Percentiles rank a stretch among this genome's conserved stretches.
These are phyloP conservation scores for Hippopotamus amphibius DNA, from an alignment of 2,113 vertebrate species.

Conservation along the genomic window DNA sequence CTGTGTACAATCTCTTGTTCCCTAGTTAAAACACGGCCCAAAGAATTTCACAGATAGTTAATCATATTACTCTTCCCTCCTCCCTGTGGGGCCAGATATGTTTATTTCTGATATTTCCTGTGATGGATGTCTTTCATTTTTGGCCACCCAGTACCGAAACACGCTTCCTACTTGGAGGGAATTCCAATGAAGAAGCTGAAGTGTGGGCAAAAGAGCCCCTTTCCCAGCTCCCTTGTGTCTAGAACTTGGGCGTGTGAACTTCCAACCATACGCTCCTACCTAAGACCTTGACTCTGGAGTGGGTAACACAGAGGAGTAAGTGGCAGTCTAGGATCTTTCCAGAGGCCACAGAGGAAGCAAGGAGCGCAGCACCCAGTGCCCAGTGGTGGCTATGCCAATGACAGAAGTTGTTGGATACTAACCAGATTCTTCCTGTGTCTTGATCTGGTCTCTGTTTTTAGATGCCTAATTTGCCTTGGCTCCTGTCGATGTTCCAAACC, in stretches of 20 bases:
- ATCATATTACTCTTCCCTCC: background rate
- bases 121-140: background rate
- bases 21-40: background rate
- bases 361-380: background rate
- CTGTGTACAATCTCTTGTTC: background rate
- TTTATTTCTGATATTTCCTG: background rate
- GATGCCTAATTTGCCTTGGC: slow-evolving; percentile 14
- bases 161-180: background rate
- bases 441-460: slow-evolving; percentile 57
- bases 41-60: background rate
- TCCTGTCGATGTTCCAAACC: background rate
- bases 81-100: background rate
- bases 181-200: slow-evolving; percentile 11
- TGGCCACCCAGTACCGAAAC: background rate
- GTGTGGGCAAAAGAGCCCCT: background rate
- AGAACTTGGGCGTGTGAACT: background rate
- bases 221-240: background rate
- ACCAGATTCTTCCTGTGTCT: slow-evolving; percentile 34
- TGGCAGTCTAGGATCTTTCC: background rate
- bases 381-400: background rate
- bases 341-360: background rate
- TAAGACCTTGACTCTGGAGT: background rate
- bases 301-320: background rate
- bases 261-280: background rate
- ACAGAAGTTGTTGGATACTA: slow-evolving; percentile 4